Evolutionary conservation across 1,140 invertebrate species (phyloP).

Genomic region (Drosophila pseudoananassae): DNA sequence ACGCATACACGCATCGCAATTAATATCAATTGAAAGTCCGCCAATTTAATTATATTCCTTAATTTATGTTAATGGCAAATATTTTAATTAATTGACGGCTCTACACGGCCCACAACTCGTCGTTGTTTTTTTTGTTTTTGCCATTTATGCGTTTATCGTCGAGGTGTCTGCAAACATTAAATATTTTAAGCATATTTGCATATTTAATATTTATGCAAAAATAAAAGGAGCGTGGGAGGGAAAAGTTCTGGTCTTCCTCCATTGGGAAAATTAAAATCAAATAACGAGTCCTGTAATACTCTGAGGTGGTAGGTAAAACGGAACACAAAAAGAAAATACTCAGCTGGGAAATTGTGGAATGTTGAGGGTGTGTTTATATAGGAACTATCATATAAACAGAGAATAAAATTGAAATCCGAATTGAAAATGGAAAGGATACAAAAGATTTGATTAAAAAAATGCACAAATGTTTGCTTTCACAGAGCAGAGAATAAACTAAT

Average conservation of each 20-base stretch:
- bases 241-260: constrained; percentile 1
- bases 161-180: constrained; percentile 48
- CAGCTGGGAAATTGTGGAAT: neutral
- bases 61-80: constrained; percentile 81
- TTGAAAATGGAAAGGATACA: neutral
- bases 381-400: neutral
- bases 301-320: neutral
- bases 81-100: constrained; percentile 71
- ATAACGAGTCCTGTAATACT: constrained; percentile 16
- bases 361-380: neutral
- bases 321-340: neutral
- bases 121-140: neutral
- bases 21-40: constrained; percentile 74
- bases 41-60: constrained; percentile 70
- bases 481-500: neutral
- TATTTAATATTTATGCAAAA: constrained; percentile 48
- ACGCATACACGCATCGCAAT: constrained; percentile 47
- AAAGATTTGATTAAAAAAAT: neutral
- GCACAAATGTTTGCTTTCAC: neutral
- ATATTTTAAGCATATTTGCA: constrained; percentile 51
- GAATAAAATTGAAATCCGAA: neutral
- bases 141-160: constrained; percentile 6
- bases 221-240: constrained; percentile 4
- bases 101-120: neutral
- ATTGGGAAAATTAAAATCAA: constrained; percentile 12